A percentile compares a stretch with the other conserved stretches of the same genome.
phyloP scores from a whole-genome alignment of 2,888 invertebrate genomes.

The Melitaea athalia region DNA sequence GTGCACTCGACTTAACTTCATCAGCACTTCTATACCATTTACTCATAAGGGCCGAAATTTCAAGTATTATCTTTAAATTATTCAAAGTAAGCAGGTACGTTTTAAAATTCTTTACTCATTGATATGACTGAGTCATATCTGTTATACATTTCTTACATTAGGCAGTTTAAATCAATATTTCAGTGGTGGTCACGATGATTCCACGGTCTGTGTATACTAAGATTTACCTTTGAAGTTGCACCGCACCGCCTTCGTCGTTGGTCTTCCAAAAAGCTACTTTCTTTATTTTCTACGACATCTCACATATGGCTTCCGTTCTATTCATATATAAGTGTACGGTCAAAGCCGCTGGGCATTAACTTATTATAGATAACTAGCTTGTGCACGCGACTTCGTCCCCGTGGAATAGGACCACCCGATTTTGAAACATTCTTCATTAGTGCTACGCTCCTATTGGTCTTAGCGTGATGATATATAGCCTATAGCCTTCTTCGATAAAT shows the following conservation, averaged over 20 bases:
- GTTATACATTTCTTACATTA: slow-evolving; percentile 48
- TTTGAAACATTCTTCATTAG: too few relatives aligned
- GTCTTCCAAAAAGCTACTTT: slow-evolving; percentile 62
- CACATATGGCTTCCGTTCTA: slow-evolving; percentile 69
- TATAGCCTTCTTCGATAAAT: too few relatives aligned
- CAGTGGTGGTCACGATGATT: slow-evolving; percentile 67
- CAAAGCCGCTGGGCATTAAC: slow-evolving; percentile 5
- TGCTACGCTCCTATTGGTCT: too few relatives aligned
- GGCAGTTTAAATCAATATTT: slow-evolving; percentile 55
- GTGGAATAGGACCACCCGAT: too few relatives aligned
- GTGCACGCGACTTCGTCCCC: too few relatives aligned
- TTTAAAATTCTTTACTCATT: slow-evolving; percentile 28
- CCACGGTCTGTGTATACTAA: slow-evolving; percentile 51
- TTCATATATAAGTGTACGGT: slow-evolving; percentile 41
- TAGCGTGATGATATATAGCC: too few relatives aligned
- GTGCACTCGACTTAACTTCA: neutral
- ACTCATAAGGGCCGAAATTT: neutral
- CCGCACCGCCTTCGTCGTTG: slow-evolving; percentile 72
- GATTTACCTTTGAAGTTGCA: slow-evolving; percentile 67
- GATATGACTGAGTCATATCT: slow-evolving; percentile 57
- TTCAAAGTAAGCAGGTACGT: slow-evolving; percentile 26
- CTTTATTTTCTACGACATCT: slow-evolving; percentile 59
- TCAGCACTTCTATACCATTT: slow-evolving; percentile 3
- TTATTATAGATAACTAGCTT: slow-evolving; percentile 11
- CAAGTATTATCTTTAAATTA: slow-evolving; percentile 7